A percentile compares a stretch with the other conserved stretches of the same genome.
Conservation (phyloP, 1,140 invertebrate species). For the Halesus radiatus region DNA sequence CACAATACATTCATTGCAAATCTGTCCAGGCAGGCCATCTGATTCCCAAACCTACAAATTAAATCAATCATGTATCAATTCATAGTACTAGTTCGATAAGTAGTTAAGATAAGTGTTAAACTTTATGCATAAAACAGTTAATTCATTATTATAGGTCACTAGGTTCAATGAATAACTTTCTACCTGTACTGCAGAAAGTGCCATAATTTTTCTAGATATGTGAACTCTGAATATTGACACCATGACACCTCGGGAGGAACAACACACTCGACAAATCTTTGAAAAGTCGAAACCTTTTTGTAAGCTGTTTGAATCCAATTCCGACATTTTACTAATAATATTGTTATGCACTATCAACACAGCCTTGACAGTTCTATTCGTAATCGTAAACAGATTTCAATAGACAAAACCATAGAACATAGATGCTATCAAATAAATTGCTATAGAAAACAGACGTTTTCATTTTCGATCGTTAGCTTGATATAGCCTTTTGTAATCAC, state of each 20-base stretch:
- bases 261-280: slow-evolving; percentile 50
- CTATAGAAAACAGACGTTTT: not conserved
- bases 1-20: slow-evolving; percentile 54
- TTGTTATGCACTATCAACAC: slow-evolving; percentile 1
- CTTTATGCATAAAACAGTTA: slow-evolving; percentile 2
- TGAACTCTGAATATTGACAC: slow-evolving; percentile 55
- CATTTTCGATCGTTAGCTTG: no score
- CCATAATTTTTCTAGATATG: slow-evolving; percentile 56
- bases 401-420: not conserved
- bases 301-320: slow-evolving; percentile 17
- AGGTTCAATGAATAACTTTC: slow-evolving; percentile 27
- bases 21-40: slow-evolving; percentile 53
- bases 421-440: not conserved
- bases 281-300: slow-evolving; percentile 42
- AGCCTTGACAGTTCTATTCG: slow-evolving; percentile 17
- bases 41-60: slow-evolving; percentile 50
- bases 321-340: slow-evolving; percentile 37
- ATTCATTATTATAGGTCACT: slow-evolving; percentile 21
- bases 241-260: slow-evolving; percentile 27
- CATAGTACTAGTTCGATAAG: no score
- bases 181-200: slow-evolving; percentile 52
- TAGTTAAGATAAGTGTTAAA: not conserved
- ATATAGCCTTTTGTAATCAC: no score
- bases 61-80: not conserved
- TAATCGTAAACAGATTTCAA: not conserved